Evolutionary conservation across 2,113 vertebrate genomes (phyloP), one percentile per base, ranked within the genome.

Genomic region (Anguilla japonica): DNA sequence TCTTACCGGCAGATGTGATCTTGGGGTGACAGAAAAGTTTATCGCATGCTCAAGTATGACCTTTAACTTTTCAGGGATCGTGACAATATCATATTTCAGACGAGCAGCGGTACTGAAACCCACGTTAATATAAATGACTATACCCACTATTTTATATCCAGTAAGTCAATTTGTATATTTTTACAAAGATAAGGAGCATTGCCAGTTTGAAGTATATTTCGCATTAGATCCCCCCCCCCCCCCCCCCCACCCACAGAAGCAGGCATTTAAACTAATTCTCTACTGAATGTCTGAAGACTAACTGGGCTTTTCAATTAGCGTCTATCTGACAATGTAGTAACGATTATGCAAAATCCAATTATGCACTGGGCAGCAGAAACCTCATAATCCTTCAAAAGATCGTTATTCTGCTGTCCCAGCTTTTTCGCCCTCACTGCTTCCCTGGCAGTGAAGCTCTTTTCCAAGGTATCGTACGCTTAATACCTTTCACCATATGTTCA

Each of bases 301-400:
- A 91, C 87, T 86, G 84, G 84, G 81, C 63, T 89, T 91, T 91
- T 91, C 90, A 91, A 91, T 89, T 90, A 91, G 86, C 87, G 85
- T 79, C 82, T 86, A 75, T 81, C 88, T 83, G 86, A 82, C 89
- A 87, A 79, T 67, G 56, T 78, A 84, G 78, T 71, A 79, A 57
- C n/a, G 89, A 91, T 91, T 88, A 91, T 78, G 86, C 87, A 90
- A 89, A 67, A 91, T 85, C 82, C 86, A 90, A 88, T 90, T 91
- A 88, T 84, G 86, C 80, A 84, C 84, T 56, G 83, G 57, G 60
- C 85, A 86, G 87, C 71, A 88, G 89, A 89, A 87, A 86, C 39
- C 9, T 14, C 82, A 83, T 87, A 89, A 89, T 89, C 89, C 89
- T 86, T 90, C 88, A 88, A 89, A 85, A 90, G 83, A 34, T 82